phyloP scores from a whole-genome alignment of 1,140 invertebrate genomes.

The Sinella curviseta region DNA sequence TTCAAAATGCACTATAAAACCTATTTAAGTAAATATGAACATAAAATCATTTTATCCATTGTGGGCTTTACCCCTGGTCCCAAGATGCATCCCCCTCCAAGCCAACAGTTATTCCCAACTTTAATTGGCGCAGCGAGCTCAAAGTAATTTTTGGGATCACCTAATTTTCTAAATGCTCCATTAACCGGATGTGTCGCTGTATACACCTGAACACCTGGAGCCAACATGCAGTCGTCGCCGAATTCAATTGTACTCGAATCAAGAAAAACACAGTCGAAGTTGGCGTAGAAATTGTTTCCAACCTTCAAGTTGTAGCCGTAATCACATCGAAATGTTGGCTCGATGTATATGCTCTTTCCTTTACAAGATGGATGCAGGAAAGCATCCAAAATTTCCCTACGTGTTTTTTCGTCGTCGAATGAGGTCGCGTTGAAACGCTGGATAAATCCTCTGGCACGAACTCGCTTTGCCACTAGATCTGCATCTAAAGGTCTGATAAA shows the following conservation, averaged over 20 bases:
- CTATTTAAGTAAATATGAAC: too few species aligned
- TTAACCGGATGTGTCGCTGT: conserved; percentile 45
- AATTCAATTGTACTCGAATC: conserved; percentile 45
- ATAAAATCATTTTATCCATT: too few species aligned
- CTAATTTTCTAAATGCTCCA: not conserved
- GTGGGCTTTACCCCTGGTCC: too few species aligned
- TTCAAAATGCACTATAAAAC: too few species aligned
- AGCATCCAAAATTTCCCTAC: conserved; percentile 20
- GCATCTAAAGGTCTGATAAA: conserved; percentile 2
- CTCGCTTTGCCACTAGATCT: conserved; percentile 22
- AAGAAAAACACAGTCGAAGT: conserved; percentile 49
- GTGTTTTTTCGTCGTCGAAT: conserved; percentile 23
- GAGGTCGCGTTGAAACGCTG: conserved; percentile 24
- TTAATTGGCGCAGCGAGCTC: too few species aligned
- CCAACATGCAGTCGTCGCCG: conserved; percentile 24
- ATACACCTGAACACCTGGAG: conserved; percentile 37
- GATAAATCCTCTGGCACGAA: conserved; percentile 6
- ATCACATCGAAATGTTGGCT: conserved; percentile 37
- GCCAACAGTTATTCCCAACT: too few species aligned
- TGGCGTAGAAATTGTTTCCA: conserved; percentile 48
- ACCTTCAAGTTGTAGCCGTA: conserved; percentile 42
- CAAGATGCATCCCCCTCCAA: conserved; percentile 47
- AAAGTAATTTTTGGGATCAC: too few species aligned
- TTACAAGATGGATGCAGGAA: conserved; percentile 34
- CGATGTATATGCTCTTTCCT: conserved; percentile 29